Conservation (phyloP, 2,888 invertebrate genomes). For the Cephus runcator region DNA sequence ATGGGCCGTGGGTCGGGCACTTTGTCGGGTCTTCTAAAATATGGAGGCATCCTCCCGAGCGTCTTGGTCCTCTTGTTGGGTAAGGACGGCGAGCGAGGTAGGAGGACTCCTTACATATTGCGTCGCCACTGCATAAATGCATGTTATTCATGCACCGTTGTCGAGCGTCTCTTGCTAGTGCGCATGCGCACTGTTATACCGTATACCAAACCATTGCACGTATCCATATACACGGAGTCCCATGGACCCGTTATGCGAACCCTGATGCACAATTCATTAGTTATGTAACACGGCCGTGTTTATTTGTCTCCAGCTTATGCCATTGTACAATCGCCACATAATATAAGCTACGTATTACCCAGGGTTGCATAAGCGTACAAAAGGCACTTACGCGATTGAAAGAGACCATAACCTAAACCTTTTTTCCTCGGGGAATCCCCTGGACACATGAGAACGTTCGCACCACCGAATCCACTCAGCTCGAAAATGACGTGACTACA, state of each 20-base stretch:
- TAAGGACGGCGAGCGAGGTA: conserved; percentile 19
- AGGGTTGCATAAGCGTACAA: too few relatives aligned
- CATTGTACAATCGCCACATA: too few relatives aligned
- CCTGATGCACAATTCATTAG: conserved; percentile 44
- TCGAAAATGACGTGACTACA: too few relatives aligned
- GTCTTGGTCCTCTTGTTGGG: conserved; percentile 33
- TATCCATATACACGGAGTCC: too few relatives aligned
- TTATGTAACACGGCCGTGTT: conserved; percentile 40
- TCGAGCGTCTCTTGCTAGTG: conserved; percentile 15
- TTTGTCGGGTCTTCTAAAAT: conserved; percentile 38
- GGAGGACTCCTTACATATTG: conserved; percentile 55
- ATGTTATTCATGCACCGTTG: conserved; percentile 54
- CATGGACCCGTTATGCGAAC: conserved; percentile 38
- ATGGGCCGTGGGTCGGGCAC: conserved; percentile 41
- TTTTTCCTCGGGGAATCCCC: too few relatives aligned
- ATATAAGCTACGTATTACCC: too few relatives aligned
- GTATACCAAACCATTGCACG: neutral
- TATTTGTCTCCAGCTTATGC: conserved; percentile 12
- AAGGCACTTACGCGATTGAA: too few relatives aligned
- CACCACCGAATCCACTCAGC: too few relatives aligned
- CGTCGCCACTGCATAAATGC: conserved; percentile 57
- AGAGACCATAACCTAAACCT: too few relatives aligned
- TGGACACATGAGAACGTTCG: too few relatives aligned
- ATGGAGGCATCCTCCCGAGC: conserved; percentile 43
- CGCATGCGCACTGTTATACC: neutral